Percentiles rank a stretch among this genome's conserved stretches.
Evolutionary conservation across 30 jellyfish, hydroid and myxozoan species (phyloP).

Genomic region (Mastigias papua): DNA sequence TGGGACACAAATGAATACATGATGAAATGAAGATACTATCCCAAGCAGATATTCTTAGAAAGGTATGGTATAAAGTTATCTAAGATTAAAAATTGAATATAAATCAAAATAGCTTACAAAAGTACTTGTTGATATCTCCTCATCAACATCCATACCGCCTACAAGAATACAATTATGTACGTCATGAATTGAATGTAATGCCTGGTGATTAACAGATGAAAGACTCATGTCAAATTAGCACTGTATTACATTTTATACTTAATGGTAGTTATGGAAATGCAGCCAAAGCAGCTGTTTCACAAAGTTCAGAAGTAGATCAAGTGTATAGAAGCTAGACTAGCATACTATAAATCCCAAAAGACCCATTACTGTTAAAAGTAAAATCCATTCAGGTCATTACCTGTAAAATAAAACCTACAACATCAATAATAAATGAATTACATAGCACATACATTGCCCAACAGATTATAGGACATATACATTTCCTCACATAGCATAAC

Average conservation of each 20-base stretch:
- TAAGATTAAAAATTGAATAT: no score
- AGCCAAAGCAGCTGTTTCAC: background rate
- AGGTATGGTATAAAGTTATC: background rate
- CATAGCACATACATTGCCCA: background rate
- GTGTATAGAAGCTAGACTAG: background rate
- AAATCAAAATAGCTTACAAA: background rate
- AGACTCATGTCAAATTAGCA: background rate
- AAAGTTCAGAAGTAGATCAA: background rate
- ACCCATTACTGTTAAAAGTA: background rate
- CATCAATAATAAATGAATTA: background rate
- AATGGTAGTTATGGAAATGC: no score
- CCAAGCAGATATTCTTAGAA: no score
- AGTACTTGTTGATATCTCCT: background rate
- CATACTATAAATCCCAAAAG: background rate
- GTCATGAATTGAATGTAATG: background rate
- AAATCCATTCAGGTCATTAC: background rate
- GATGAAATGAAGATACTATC: no score
- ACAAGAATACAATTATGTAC: no score
- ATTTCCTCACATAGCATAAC: background rate
- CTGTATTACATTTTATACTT: no score
- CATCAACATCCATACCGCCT: background rate
- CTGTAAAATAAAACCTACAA: background rate
- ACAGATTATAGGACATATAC: background rate
- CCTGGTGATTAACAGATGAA: no score
- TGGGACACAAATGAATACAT: no score